A percentile compares a stretch with the other conserved stretches of the same genome.
These are phyloP conservation scores for Plectrocnemia conspersa DNA, from an alignment of 1,140 invertebrate genomes.

Conservation along the genomic window DNA sequence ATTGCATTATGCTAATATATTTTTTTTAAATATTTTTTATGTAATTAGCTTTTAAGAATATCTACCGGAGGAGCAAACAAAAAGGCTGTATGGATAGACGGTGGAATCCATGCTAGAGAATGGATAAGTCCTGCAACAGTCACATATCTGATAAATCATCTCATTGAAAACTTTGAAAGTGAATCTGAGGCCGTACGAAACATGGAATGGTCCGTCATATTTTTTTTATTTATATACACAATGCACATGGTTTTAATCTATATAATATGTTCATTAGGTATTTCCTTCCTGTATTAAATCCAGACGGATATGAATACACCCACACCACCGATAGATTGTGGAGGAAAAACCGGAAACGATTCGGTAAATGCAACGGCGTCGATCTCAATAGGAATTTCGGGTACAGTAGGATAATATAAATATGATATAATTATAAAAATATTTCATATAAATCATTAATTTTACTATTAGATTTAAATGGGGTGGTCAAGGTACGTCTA, in stretches of 20 bases:
- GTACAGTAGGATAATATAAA: constrained; percentile 36
- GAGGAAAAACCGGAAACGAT: constrained; percentile 71
- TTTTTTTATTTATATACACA: not conserved
- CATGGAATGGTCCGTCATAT: constrained; percentile 63
- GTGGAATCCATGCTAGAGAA: constrained; percentile 85
- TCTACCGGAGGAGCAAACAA: constrained; percentile 59
- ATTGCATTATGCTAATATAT: not conserved
- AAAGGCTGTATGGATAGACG: constrained; percentile 61
- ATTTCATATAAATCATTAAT: not conserved
- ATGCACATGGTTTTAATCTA: not conserved
- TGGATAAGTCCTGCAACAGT: constrained; percentile 87
- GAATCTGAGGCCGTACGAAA: constrained; percentile 65
- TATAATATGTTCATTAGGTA: constrained; percentile 45
- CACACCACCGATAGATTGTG: constrained; percentile 71
- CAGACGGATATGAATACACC: constrained; percentile 83
- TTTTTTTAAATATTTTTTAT: not conserved
- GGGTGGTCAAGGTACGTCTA: constrained; percentile 76
- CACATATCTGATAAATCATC: constrained; percentile 74
- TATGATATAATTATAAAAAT: not conserved
- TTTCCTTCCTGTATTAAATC: constrained; percentile 76
- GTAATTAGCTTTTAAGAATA: constrained; percentile 56
- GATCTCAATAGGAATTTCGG: constrained; percentile 82
- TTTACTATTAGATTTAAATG: constrained; percentile 49
- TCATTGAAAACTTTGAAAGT: constrained; percentile 67
- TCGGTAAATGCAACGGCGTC: constrained; percentile 63